A percentile compares a stretch with the other conserved stretches of the same genome.
Conservation (phyloP, 1,140 invertebrate species). For the Drosophila busckii region DNA sequence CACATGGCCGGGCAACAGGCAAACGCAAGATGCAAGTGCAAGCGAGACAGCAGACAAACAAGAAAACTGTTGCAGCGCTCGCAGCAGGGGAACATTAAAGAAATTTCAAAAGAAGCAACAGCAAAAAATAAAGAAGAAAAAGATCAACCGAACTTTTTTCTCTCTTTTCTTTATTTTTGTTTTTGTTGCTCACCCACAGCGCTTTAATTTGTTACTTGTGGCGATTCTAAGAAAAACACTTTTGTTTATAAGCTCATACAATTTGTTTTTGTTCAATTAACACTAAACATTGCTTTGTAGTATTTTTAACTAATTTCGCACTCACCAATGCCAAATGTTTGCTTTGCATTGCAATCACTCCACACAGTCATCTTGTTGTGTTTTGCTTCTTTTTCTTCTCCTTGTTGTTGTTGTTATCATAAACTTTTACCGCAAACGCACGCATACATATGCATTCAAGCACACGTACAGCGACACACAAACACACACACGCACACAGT, state of each 20-base stretch:
- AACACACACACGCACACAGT: slow-evolving; percentile 27
- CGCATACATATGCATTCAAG: slow-evolving; percentile 10
- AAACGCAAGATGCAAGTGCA: too few relatives aligned
- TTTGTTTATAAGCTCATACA: slow-evolving; percentile 1
- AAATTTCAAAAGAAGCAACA: slow-evolving; percentile 21
- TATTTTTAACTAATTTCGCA: slow-evolving; percentile 30
- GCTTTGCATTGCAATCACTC: slow-evolving; percentile 72
- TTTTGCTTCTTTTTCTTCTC: slow-evolving; percentile 26
- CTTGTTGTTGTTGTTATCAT: slow-evolving; percentile 35
- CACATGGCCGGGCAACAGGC: slow-evolving; percentile 47
- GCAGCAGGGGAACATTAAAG: slow-evolving; percentile 45
- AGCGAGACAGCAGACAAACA: slow-evolving; percentile 39
- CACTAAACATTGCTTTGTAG: slow-evolving; percentile 77
- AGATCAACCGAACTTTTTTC: slow-evolving; percentile 20
- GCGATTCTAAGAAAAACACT: too few relatives aligned
- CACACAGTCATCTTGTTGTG: slow-evolving; percentile 60
- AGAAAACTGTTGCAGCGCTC: slow-evolving; percentile 47
- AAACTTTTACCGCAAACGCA: slow-evolving; percentile 55
- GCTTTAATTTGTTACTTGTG: too few relatives aligned
- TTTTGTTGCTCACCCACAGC: too few relatives aligned
- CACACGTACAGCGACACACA: slow-evolving; percentile 21
- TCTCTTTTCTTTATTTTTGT: slow-evolving; percentile 9
- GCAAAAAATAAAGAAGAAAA: slow-evolving; percentile 14
- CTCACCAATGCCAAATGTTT: slow-evolving; percentile 76
- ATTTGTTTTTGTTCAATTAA: slow-evolving; percentile 13